Evolutionary conservation across 2,888 invertebrate genomes (phyloP).

Genomic region (Platerodrilus igneus): DNA sequence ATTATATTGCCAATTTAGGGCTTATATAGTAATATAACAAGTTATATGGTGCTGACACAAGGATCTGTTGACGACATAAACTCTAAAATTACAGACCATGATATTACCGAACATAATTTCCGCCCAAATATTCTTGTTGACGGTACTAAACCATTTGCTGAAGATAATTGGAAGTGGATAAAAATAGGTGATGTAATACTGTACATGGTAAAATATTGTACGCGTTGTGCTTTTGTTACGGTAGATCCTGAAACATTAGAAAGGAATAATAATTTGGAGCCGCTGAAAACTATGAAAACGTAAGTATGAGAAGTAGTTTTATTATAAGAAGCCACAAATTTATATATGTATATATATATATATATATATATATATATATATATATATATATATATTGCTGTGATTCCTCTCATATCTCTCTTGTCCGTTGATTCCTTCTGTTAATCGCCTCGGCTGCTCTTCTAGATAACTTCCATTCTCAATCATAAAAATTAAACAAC

Average conservation of each 20-base stretch:
- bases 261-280: conserved; percentile 48
- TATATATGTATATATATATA: too few relatives aligned
- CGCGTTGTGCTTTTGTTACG: conserved; percentile 48
- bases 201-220: conserved; percentile 53
- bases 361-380: too few relatives aligned
- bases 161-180: conserved; percentile 57
- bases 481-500: too few relatives aligned
- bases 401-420: too few relatives aligned
- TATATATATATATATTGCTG: too few relatives aligned
- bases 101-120: conserved; percentile 50
- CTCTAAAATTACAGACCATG: conserved; percentile 40
- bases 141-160: conserved; percentile 47
- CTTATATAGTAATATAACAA: conserved; percentile 51
- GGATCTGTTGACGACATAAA: conserved; percentile 53
- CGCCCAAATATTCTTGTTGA: conserved; percentile 55
- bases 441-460: too few relatives aligned
- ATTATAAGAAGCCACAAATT: too few relatives aligned
- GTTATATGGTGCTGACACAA: conserved; percentile 52
- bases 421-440: too few relatives aligned
- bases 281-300: conserved; percentile 53
- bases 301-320: too few relatives aligned
- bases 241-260: conserved; percentile 50
- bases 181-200: conserved; percentile 52
- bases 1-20: conserved; percentile 40
- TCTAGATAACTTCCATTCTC: too few relatives aligned